These are phyloP conservation scores for Lasiurus borealis DNA, from an alignment of 2,113 vertebrate genomes.

Conservation along the genomic window DNA sequence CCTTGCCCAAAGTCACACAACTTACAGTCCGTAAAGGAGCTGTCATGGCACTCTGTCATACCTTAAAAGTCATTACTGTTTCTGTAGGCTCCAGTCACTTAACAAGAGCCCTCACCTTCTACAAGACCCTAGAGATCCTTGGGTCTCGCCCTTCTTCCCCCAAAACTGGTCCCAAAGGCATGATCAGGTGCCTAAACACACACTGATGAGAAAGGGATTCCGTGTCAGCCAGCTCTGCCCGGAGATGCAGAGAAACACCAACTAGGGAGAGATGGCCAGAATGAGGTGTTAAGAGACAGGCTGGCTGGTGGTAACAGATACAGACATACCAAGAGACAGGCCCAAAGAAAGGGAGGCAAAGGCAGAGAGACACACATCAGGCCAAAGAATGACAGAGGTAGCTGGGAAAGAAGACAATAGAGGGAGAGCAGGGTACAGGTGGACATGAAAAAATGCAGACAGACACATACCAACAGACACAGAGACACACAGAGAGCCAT, in stretches of 20 bases:
- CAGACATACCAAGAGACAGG: conserved; percentile 1
- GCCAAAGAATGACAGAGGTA: not conserved
- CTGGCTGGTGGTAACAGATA: not conserved
- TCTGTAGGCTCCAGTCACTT: not conserved
- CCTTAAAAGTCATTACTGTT: conserved; percentile 21
- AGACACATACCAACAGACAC: not conserved
- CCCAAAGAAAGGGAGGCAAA: not conserved
- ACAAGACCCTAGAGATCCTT: conserved; percentile 15
- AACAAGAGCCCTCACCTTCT: conserved; percentile 18
- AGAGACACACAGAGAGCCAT: not conserved
- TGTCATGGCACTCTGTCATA: not conserved
- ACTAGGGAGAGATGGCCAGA: not conserved
- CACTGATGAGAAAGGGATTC: not conserved
- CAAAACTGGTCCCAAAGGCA: conserved; percentile 34
- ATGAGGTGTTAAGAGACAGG: conserved; percentile 43
- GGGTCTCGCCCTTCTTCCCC: not conserved
- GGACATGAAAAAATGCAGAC: conserved; percentile 11
- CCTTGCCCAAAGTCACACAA: not conserved
- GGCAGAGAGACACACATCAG: not conserved
- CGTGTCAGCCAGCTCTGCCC: not conserved
- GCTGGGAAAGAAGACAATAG: not conserved
- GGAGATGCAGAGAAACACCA: conserved; percentile 30
- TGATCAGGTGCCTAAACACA: conserved; percentile 11
- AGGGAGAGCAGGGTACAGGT: not conserved
- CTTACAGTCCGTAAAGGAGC: not conserved